Percentiles rank a stretch among this genome's conserved stretches.
These are phyloP conservation scores for Cephus nigrinus DNA, from an alignment of 2,888 invertebrate genomes.

Conservation along the genomic window DNA sequence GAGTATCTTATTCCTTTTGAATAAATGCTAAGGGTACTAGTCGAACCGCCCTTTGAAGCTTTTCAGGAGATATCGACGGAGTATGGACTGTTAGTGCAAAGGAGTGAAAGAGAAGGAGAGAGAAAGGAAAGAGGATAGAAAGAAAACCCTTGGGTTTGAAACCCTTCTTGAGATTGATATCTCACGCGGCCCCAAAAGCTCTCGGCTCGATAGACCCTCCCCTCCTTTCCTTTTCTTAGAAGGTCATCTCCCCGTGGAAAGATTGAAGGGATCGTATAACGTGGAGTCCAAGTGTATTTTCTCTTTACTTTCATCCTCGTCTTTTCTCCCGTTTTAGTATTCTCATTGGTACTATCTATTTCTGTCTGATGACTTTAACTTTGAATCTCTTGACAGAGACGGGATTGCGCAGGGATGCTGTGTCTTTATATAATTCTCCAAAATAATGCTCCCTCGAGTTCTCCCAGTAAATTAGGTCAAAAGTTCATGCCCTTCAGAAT, in stretches of 20 bases:
- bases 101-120: not conserved
- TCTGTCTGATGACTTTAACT: not conserved
- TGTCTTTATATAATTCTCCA: not conserved
- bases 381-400: not conserved
- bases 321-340: not conserved
- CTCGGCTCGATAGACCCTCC: not conserved
- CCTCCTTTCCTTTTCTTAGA: not conserved
- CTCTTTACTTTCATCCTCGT: not conserved
- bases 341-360: not conserved
- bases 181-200: not conserved
- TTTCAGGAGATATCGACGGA: not conserved
- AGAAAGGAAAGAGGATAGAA: not conserved
- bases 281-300: not conserved
- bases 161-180: not conserved
- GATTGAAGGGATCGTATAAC: not conserved
- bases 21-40: not conserved
- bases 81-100: not conserved
- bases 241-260: not conserved
- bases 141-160: not conserved
- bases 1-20: not conserved
- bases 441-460: not conserved
- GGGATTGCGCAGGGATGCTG: not conserved
- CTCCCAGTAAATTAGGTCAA: not conserved
- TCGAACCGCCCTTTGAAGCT: not conserved
- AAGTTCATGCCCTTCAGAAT: not conserved